Percentiles rank a stretch among this genome's conserved stretches.
These are phyloP conservation scores for Chirona hameri DNA, from an alignment of 2,888 invertebrate species.

Conservation along the genomic window DNA sequence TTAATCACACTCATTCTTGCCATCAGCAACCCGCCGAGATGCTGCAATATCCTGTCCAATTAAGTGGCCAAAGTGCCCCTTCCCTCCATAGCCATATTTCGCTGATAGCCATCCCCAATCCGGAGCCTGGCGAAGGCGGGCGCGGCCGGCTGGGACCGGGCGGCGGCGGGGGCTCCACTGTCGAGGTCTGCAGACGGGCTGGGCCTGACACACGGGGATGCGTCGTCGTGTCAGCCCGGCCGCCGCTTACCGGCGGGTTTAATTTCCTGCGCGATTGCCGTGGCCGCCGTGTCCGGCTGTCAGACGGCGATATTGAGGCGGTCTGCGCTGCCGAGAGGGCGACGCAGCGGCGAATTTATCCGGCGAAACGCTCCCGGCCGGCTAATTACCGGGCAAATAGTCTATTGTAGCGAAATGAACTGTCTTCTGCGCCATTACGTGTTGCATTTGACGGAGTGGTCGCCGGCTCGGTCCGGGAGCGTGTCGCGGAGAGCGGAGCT, in stretches of 20 bases:
- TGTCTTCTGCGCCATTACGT: neutral
- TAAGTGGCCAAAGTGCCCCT: slow-evolving; percentile 29
- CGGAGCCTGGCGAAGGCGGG: too few species aligned
- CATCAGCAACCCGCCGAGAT: neutral
- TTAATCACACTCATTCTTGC: too few species aligned
- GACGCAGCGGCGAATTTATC: neutral
- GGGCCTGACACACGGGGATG: too few species aligned
- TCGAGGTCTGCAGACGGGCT: too few species aligned
- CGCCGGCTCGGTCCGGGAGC: neutral
- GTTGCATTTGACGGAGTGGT: neutral
- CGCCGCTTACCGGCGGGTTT: neutral
- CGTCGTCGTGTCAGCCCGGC: too few species aligned
- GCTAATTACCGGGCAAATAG: slow-evolving; percentile 24
- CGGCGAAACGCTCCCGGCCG: neutral
- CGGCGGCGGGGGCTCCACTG: too few species aligned
- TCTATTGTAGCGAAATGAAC: slow-evolving; percentile 6
- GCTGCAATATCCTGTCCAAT: neutral
- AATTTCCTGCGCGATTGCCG: neutral
- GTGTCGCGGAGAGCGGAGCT: too few species aligned
- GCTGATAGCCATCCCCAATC: neutral
- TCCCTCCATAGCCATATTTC: slow-evolving; percentile 31
- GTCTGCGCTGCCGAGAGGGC: neutral
- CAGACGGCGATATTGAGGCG: neutral
- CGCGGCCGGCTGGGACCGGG: too few species aligned
- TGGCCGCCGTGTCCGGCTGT: neutral